These are phyloP conservation scores for Hyles euphorbiae DNA, from an alignment of 1,140 invertebrate species.

Conservation along the genomic window DNA sequence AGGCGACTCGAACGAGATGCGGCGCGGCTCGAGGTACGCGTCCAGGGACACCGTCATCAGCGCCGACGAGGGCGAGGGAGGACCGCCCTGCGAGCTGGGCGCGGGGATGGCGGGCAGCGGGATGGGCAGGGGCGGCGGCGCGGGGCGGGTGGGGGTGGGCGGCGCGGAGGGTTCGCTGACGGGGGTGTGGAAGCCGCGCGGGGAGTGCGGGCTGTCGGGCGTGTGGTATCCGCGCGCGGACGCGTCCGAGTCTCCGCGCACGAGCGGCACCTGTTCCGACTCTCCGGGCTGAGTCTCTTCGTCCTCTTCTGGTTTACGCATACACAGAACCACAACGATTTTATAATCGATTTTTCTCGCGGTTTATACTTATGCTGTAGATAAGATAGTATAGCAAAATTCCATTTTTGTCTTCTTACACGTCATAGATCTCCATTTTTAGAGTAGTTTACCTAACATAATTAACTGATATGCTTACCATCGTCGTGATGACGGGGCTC, in stretches of 20 bases:
- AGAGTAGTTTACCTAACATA: too few relatives aligned
- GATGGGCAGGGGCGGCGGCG: conserved; percentile 38
- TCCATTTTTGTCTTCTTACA: too few relatives aligned
- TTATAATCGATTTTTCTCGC: too few relatives aligned
- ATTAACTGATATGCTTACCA: conserved; percentile 75
- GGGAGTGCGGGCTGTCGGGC: conserved; percentile 56
- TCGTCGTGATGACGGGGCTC: conserved; percentile 81
- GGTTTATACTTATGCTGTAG: too few relatives aligned
- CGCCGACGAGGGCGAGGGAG: conserved; percentile 89
- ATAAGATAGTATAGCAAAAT: too few relatives aligned
- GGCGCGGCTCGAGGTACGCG: conserved; percentile 87
- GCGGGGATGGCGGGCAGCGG: conserved; percentile 78
- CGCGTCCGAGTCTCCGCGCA: conserved; percentile 59
- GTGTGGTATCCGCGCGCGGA: conserved; percentile 66
- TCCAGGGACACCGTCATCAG: conserved; percentile 88
- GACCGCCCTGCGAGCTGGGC: conserved; percentile 71
- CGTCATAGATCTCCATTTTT: too few relatives aligned
- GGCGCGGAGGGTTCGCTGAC: conserved; percentile 77
- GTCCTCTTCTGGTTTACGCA: conserved; percentile 33
- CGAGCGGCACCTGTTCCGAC: conserved; percentile 59
- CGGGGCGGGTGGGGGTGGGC: conserved; percentile 61
- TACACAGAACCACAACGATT: conserved; percentile 6
- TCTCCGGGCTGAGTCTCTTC: conserved; percentile 54
- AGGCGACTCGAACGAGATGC: conserved; percentile 86
- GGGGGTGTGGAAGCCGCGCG: conserved; percentile 77